Conservation (phyloP, 2,888 invertebrate species). For the Xanthorhoe designata region DNA sequence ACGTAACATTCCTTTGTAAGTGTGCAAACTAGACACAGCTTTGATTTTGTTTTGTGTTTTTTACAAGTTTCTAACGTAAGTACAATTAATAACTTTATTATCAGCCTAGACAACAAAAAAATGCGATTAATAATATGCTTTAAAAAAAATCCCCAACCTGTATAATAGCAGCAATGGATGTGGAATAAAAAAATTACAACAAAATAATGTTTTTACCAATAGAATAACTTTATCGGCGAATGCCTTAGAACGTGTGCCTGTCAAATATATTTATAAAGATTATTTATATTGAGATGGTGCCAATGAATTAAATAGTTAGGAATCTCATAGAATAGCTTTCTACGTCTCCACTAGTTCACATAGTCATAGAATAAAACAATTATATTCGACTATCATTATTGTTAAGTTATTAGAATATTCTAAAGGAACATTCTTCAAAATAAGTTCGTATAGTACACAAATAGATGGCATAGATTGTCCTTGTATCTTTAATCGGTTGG, state of each 20-base stretch:
- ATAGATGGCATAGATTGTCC: no score
- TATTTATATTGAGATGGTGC: conserved; percentile 54
- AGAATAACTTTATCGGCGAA: no score
- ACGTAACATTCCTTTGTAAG: conserved; percentile 57
- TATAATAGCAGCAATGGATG: background rate
- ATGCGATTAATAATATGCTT: no score
- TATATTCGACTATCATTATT: background rate
- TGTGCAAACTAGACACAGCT: conserved; percentile 50
- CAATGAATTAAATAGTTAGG: conserved; percentile 62
- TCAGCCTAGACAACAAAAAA: no score
- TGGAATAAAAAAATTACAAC: background rate
- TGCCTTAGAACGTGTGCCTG: conserved; percentile 57
- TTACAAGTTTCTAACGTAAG: conserved; percentile 8
- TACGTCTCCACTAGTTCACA: conserved; percentile 67
- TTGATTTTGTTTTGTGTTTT: conserved; percentile 60
- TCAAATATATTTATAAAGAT: conserved; percentile 16
- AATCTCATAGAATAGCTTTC: conserved; percentile 64
- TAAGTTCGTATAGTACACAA: no score
- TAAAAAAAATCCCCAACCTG: no score
- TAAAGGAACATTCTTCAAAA: no score
- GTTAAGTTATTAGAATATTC: no score
- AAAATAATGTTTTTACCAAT: background rate
- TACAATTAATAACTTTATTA: no score
- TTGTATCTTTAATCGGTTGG: no score
- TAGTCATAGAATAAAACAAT: conserved; percentile 51